Base-by-base conservation (phyloP, 2,797 vertebrate species). In the Toxotes lorentzi region DNA sequence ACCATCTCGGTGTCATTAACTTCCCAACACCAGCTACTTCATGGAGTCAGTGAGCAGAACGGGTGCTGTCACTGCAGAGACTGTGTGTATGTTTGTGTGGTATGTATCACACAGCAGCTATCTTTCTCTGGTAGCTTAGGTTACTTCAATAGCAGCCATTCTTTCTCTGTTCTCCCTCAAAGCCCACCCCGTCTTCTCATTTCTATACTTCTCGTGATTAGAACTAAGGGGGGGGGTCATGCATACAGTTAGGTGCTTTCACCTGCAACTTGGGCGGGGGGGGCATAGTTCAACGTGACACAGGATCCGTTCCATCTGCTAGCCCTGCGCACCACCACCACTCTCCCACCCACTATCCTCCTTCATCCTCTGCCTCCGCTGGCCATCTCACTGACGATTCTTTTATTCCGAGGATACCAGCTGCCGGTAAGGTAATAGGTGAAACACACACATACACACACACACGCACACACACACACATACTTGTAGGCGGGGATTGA, bases 341-440 rank as follows among this genome's bases (percentile, higher is more conserved):
- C 84, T 41, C 72, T 24, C 79, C 80, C 80, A 54, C 79, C 82
- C 87, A 54, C 79, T 17, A 10, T n/a, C 68, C 63, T 62, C 68
- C 70, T 83, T 81, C 78, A 74, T 88, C 78, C 64, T 60, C 53
- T 38, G 43, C 79, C 64, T 76, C 71, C 23, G 53, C 76, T 57
- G 64, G 70, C 83, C 82, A 54, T 83, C 79, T 79, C 79, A 47
- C 82, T 66, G 75, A 62, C 10, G 51, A 59, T 64, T 80, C 76
- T 84, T 90, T 89, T 89, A 88, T 90, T 86, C 80, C 81, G 66
- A n/a, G 87, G 78, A 82, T 88, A 73, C 81, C 92, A 93, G 92
- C 91, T 94, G 93, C 85, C 24, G 40, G 91, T 91, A 91, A 93
- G 82, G 84, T 79, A 90, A 94, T 93, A 89, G 86, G 82, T 87